Percentiles rank a stretch among this genome's conserved stretches.
Conservation (phyloP, 2,888 invertebrate genomes). For the Cordilura impudica region DNA sequence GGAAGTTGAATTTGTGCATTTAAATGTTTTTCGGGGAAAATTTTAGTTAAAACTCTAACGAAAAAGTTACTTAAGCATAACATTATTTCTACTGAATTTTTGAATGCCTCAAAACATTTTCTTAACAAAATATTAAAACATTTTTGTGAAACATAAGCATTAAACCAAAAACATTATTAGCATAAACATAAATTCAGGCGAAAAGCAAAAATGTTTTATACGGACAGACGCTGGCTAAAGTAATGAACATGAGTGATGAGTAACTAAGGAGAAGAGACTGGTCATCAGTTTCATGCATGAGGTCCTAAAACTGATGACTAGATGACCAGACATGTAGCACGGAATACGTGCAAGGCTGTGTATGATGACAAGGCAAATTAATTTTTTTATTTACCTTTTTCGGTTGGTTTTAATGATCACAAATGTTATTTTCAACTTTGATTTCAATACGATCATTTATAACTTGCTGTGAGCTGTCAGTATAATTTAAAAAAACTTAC, state of each 20-base stretch:
- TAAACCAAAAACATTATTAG: conserved; percentile 17
- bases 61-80: conserved; percentile 12
- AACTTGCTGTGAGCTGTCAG: conserved; percentile 54
- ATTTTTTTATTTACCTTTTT: background rate
- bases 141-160: background rate
- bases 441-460: conserved; percentile 37
- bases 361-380: background rate
- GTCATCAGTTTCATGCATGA: conserved; percentile 7
- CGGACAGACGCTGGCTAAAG: too few relatives aligned
- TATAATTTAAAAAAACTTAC: conserved; percentile 40
- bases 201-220: too few relatives aligned
- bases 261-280: background rate
- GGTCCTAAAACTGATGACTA: too few relatives aligned
- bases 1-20: conserved; percentile 33
- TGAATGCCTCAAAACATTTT: conserved; percentile 38
- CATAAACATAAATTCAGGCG: conserved; percentile 37
- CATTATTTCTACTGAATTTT: conserved; percentile 35
- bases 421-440: background rate
- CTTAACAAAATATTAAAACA: conserved; percentile 13
- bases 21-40: conserved; percentile 34
- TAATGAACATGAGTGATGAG: background rate
- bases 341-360: too few relatives aligned
- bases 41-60: conserved; percentile 9
- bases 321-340: background rate
- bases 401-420: background rate